phyloP scores from a whole-genome alignment of 2,888 invertebrate genomes.

The Plutella xylostella region DNA sequence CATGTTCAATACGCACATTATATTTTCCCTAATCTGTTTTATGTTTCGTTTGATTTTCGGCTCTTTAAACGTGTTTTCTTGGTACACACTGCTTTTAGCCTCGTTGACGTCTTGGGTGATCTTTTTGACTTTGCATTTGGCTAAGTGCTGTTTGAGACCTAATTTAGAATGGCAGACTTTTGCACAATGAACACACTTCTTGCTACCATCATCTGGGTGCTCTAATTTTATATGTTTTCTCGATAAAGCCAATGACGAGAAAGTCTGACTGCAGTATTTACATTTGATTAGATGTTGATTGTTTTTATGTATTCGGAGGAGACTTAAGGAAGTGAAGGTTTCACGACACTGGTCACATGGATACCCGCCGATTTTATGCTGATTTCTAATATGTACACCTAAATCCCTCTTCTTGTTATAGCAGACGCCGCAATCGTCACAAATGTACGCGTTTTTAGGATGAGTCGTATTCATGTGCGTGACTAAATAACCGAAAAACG shows the following conservation, averaged over 20 bases:
- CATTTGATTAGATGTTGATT: slow-evolving; percentile 42
- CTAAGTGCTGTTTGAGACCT: slow-evolving; percentile 39
- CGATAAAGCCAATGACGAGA: slow-evolving; percentile 31
- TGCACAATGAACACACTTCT: slow-evolving; percentile 43
- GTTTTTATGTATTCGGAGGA: slow-evolving; percentile 33
- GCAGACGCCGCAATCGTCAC: slow-evolving; percentile 6
- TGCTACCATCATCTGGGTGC: slow-evolving; percentile 33
- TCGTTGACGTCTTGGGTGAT: slow-evolving; percentile 18
- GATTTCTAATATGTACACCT: slow-evolving; percentile 34
- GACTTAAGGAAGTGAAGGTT: slow-evolving; percentile 27
- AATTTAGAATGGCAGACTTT: slow-evolving; percentile 38
- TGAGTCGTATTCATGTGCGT: slow-evolving; percentile 9
- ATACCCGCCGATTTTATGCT: slow-evolving; percentile 39
- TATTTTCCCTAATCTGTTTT: slow-evolving; percentile 44
- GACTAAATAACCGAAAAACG: slow-evolving; percentile 8
- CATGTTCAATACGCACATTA: slow-evolving; percentile 50
- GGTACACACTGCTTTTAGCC: slow-evolving; percentile 11
- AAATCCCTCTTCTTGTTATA: slow-evolving; percentile 39
- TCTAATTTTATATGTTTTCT: slow-evolving; percentile 37
- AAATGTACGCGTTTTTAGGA: slow-evolving; percentile 8
- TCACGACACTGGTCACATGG: slow-evolving; percentile 39
- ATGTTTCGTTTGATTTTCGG: slow-evolving; percentile 38
- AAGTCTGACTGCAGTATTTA: slow-evolving; percentile 34
- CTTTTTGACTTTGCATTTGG: slow-evolving; percentile 38
- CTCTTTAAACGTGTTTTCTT: slow-evolving; percentile 20